Conservation (phyloP, 1,140 invertebrate species). For the Lethocerus indicus region DNA sequence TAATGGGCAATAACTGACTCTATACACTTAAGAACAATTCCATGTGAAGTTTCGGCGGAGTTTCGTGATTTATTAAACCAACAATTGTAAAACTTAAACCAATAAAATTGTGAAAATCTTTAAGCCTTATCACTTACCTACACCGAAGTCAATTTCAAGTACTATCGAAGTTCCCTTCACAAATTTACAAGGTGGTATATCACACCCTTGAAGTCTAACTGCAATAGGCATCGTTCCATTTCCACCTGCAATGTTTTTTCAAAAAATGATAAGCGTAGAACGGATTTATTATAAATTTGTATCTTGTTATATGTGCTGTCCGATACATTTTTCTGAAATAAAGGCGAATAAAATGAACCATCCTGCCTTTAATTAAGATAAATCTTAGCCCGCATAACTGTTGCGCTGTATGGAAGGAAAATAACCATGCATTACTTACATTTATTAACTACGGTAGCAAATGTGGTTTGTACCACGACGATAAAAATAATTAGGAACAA, state of each 20-base stretch:
- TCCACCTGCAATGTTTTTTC: not conserved
- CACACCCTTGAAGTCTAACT: not conserved
- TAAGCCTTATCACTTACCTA: not conserved
- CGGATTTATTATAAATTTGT: too few relatives aligned
- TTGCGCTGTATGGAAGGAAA: too few relatives aligned
- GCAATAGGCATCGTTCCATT: not conserved
- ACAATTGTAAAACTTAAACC: not conserved
- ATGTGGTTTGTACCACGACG: too few relatives aligned
- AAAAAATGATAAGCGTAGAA: too few relatives aligned
- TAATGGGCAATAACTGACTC: not conserved
- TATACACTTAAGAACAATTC: not conserved
- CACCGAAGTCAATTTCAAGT: not conserved
- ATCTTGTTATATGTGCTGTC: too few relatives aligned
- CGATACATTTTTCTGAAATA: too few relatives aligned
- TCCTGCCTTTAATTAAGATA: too few relatives aligned
- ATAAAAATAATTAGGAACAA: too few relatives aligned
- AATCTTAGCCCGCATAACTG: too few relatives aligned
- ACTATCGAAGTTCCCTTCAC: not conserved
- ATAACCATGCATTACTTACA: too few relatives aligned
- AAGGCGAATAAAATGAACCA: too few relatives aligned
- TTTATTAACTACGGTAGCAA: too few relatives aligned
- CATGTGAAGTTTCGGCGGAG: not conserved
- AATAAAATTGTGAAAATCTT: not conserved
- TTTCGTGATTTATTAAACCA: not conserved
- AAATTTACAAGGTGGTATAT: not conserved